Evolutionary conservation across 2,888 invertebrate genomes (phyloP).

Genomic region (Nesidiocoris tenuis): DNA sequence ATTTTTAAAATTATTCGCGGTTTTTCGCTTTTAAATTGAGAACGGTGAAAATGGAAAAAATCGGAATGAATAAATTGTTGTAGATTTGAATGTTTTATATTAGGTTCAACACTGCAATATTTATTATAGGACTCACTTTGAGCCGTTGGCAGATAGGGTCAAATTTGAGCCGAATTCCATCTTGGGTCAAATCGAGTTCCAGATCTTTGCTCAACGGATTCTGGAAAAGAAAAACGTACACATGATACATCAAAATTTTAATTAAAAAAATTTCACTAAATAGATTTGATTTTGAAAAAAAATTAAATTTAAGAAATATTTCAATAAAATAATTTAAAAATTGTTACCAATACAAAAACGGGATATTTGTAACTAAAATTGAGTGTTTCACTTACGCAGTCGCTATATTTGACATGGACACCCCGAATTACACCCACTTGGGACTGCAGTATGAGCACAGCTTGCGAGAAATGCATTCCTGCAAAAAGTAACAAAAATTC

Average conservation of each 20-base stretch:
- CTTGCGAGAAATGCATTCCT: conserved; percentile 99
- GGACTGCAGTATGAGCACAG: conserved; percentile 92
- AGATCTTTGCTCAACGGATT: conserved; percentile 93
- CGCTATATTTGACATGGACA: conserved; percentile 95
- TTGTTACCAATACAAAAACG: neutral
- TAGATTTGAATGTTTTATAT: too few relatives aligned
- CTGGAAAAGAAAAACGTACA: conserved; percentile 60
- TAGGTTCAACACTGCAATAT: too few relatives aligned
- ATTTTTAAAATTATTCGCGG: too few relatives aligned
- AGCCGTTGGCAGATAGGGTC: conserved; percentile 92
- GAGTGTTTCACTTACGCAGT: conserved; percentile 83
- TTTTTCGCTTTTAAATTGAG: too few relatives aligned
- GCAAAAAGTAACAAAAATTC: conserved; percentile 53
- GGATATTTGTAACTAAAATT: too few relatives aligned
- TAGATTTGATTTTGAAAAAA: neutral
- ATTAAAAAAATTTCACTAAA: neutral
- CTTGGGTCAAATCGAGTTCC: conserved; percentile 92
- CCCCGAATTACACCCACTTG: conserved; percentile 94
- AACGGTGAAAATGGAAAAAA: too few relatives aligned
- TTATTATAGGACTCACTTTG: conserved; percentile 69
- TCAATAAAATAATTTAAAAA: neutral
- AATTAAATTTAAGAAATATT: neutral
- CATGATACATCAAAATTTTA: neutral
- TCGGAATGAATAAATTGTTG: too few relatives aligned
- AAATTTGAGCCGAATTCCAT: conserved; percentile 94